A percentile compares a stretch with the other conserved stretches of the same genome.
phyloP scores from a whole-genome alignment of 2,113 vertebrate genomes.

The Arenaria interpres region DNA sequence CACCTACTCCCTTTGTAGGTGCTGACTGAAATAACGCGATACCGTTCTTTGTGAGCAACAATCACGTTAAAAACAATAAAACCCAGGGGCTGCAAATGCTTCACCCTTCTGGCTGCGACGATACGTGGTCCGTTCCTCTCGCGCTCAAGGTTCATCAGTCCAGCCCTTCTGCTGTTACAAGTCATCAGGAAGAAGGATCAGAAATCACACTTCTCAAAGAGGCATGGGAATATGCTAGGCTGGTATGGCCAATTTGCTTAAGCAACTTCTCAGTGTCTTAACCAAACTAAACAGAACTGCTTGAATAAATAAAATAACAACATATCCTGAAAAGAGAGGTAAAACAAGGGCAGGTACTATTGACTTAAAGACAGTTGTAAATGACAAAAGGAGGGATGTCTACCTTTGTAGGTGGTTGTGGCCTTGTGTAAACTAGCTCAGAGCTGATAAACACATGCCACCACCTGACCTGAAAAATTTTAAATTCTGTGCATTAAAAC shows the following conservation, averaged over 20 bases:
- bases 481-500: not conserved
- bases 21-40: not conserved
- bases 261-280: slow-evolving; percentile 24
- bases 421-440: not conserved
- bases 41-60: not conserved
- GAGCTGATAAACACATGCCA: not conserved
- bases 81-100: not conserved
- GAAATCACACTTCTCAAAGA: not conserved
- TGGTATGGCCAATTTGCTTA: not conserved
- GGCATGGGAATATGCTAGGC: not conserved
- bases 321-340: not conserved
- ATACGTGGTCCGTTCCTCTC: not conserved
- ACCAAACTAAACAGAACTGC: slow-evolving; percentile 26
- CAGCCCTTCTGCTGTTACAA: not conserved
- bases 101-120: not conserved
- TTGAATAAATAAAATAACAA: slow-evolving; percentile 37
- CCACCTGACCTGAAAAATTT: not conserved
- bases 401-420: not conserved
- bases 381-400: not conserved
- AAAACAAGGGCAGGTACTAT: slow-evolving; percentile 20
- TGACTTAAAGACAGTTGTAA: slow-evolving; percentile 21
- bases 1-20: not conserved
- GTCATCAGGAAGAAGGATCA: not conserved
- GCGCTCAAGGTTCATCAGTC: not conserved
- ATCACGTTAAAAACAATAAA: not conserved